Evolutionary conservation across 2,888 invertebrate species (phyloP).

Genomic region (Bembecia ichneumoniformis): DNA sequence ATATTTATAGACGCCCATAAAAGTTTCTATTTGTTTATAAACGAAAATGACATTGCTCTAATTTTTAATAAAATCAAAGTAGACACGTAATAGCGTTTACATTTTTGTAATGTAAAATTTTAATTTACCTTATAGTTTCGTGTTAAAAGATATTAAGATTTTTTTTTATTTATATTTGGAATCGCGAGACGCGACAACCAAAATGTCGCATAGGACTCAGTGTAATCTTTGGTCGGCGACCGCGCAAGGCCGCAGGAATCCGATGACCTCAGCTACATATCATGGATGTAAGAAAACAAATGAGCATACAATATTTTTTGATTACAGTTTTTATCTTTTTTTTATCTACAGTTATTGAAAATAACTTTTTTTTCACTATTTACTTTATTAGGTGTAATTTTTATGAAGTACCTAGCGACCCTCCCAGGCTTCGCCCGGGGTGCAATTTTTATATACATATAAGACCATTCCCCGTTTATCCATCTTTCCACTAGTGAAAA

Average conservation of each 20-base stretch:
- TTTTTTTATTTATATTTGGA: slow-evolving; percentile 11
- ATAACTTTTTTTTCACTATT: too few species aligned
- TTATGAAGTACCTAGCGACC: too few species aligned
- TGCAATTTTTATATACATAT: too few species aligned
- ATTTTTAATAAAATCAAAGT: slow-evolving; percentile 19
- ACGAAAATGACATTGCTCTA: slow-evolving; percentile 18
- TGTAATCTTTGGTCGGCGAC: slow-evolving; percentile 61
- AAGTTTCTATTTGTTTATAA: slow-evolving; percentile 1
- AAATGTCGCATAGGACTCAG: slow-evolving; percentile 54
- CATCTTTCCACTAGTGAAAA: too few species aligned
- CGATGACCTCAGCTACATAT: slow-evolving; percentile 61
- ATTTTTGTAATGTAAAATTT: slow-evolving; percentile 5
- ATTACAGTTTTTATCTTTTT: too few species aligned
- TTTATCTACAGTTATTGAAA: too few species aligned
- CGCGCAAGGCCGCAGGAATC: slow-evolving; percentile 62
- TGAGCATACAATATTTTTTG: slow-evolving; percentile 3
- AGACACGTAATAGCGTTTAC: slow-evolving; percentile 14
- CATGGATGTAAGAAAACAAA: slow-evolving; percentile 28
- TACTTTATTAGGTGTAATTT: too few species aligned
- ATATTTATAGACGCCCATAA: neutral
- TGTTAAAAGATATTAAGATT: neutral
- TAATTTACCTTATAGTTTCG: neutral
- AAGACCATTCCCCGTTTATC: too few species aligned
- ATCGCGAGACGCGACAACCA: slow-evolving; percentile 23
- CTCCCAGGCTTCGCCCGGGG: too few species aligned